phyloP scores from a whole-genome alignment of 2,113 vertebrate genomes.

The Platysternon megacephalum region DNA sequence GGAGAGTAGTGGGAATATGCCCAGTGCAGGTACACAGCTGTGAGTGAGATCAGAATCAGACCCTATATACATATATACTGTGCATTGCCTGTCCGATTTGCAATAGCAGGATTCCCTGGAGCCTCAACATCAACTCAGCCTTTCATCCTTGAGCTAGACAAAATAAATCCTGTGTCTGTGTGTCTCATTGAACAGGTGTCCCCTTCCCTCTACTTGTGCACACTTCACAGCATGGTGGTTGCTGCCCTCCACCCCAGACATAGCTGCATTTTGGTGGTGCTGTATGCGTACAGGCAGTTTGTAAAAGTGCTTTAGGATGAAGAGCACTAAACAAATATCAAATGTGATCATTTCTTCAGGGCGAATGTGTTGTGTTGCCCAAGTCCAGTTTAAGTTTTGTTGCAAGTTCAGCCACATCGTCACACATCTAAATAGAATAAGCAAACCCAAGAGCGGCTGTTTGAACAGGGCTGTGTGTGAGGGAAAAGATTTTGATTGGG shows the following conservation, averaged over 20 bases:
- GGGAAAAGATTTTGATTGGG: not conserved
- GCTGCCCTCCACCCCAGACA: not conserved
- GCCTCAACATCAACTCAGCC: not conserved
- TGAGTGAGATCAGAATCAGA: not conserved
- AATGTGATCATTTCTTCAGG: not conserved
- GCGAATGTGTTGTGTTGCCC: not conserved
- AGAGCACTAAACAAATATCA: not conserved
- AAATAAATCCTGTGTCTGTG: not conserved
- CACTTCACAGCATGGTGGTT: not conserved
- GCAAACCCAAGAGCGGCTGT: not conserved
- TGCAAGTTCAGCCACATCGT: not conserved
- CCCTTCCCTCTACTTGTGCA: not conserved
- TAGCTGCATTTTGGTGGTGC: not conserved
- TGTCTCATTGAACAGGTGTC: not conserved
- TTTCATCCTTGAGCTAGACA: not conserved
- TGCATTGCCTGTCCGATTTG: not conserved
- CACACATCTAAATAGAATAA: not conserved
- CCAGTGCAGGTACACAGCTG: not conserved
- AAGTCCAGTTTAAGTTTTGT: not conserved
- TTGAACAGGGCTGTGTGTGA: fast-evolving
- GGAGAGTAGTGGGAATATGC: not conserved
- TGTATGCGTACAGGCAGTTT: not conserved
- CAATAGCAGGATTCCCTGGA: not conserved
- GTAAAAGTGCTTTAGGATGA: not conserved
- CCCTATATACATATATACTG: too few relatives aligned